Evolutionary conservation across 37 sponge, comb jelly and placozoan genomes (phyloP).

Genomic region (Crambe crambe): DNA sequence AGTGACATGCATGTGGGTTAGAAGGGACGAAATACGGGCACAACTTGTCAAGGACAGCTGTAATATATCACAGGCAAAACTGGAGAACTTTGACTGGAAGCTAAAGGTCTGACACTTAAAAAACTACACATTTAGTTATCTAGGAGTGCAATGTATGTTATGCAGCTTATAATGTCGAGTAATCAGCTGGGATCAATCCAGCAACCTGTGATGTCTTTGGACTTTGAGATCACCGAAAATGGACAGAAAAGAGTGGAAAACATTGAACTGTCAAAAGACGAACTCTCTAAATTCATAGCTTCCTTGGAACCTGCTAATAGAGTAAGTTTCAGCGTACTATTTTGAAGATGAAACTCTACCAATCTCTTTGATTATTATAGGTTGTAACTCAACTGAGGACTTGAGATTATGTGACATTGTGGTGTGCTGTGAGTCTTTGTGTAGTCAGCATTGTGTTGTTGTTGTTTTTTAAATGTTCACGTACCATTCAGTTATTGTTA

Average conservation of each 20-base stretch:
- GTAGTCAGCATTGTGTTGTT: no score
- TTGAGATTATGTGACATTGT: no score
- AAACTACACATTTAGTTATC: not conserved
- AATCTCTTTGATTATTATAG: not conserved
- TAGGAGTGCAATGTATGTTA: not conserved
- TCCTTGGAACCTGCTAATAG: conserved; percentile 78
- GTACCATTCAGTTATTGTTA: no score
- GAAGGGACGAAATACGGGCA: conserved; percentile 54
- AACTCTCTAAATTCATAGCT: conserved; percentile 46
- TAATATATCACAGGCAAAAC: conserved; percentile 36
- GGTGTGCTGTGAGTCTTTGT: no score
- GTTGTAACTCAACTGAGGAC: conserved; percentile 39
- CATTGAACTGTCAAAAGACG: conserved; percentile 64
- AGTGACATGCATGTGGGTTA: conserved; percentile 57
- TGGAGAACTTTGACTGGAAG: conserved; percentile 75
- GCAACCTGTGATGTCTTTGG: conserved; percentile 61
- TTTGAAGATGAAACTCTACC: not conserved
- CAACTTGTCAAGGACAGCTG: conserved; percentile 43
- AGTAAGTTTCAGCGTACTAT: conserved; percentile 37
- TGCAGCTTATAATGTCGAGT: conserved; percentile 77
- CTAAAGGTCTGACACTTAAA: conserved; percentile 41
- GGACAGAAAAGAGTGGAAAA: conserved; percentile 31
- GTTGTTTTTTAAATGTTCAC: no score
- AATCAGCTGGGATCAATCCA: conserved; percentile 67
- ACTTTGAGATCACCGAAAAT: conserved; percentile 42